Evolutionary conservation across 2,888 invertebrate species (phyloP).

Genomic region (Adelphocoris suturalis): DNA sequence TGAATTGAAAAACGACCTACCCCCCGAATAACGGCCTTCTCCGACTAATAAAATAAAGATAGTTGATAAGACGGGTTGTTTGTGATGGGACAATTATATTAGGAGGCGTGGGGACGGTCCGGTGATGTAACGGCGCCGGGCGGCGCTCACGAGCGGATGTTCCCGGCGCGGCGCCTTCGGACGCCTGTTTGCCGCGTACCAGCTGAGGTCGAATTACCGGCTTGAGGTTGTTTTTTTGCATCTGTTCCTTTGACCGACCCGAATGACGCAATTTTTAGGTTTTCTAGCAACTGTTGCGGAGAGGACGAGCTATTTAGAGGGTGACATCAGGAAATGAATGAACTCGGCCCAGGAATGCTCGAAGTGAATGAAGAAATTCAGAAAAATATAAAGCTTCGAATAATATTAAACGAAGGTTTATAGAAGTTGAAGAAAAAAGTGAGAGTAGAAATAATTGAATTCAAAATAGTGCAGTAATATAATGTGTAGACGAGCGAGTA

Average conservation of each 20-base stretch:
- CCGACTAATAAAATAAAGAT: conserved; percentile 25
- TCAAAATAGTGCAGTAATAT: no score
- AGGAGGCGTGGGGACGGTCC: neutral
- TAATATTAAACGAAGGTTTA: no score
- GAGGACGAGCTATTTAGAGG: no score
- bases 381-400: no score
- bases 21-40: neutral
- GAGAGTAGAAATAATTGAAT: no score
- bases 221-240: neutral
- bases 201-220: conserved; percentile 9
- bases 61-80: neutral
- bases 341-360: no score
- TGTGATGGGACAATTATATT: neutral
- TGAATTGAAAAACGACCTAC: neutral
- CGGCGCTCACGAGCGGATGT: conserved; percentile 42
- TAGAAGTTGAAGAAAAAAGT: no score
- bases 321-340: no score
- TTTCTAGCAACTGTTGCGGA: neutral
- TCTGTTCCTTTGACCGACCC: neutral
- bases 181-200: neutral
- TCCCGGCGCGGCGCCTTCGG: neutral
- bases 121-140: conserved; percentile 6
- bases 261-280: conserved; percentile 28
- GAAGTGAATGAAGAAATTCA: no score
- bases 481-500: no score